Conservation (phyloP, 2,888 invertebrate genomes). For the Pocota personata region DNA sequence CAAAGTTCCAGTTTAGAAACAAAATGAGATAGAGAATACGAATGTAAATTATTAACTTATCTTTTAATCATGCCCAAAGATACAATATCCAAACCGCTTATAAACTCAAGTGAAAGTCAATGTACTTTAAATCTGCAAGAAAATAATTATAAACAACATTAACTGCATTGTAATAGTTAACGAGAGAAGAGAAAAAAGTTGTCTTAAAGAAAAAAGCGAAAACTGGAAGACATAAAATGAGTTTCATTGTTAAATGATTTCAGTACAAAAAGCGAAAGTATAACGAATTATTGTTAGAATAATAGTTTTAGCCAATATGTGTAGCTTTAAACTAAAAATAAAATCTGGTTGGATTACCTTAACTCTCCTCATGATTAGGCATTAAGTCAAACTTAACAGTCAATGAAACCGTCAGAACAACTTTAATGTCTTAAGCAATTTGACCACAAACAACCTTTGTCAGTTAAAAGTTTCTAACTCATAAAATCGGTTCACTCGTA, state of each 20-base stretch:
- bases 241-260: background rate
- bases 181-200: background rate
- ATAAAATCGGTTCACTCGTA: too few species aligned
- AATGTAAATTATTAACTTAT: background rate
- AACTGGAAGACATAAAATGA: constrained; percentile 5
- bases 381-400: too few species aligned
- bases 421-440: too few species aligned
- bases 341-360: too few species aligned
- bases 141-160: constrained; percentile 2
- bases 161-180: background rate
- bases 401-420: too few species aligned
- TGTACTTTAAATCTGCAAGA: background rate
- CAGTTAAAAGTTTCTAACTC: too few species aligned
- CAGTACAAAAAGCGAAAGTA: background rate
- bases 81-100: background rate
- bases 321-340: too few species aligned
- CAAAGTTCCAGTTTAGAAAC: too few species aligned
- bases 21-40: too few species aligned
- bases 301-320: background rate
- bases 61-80: background rate
- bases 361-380: too few species aligned
- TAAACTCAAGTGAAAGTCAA: constrained; percentile 4
- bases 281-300: background rate
- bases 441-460: too few species aligned
- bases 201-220: background rate